Conservation (phyloP, 2,888 invertebrate genomes). For the Microchrysa polita region DNA sequence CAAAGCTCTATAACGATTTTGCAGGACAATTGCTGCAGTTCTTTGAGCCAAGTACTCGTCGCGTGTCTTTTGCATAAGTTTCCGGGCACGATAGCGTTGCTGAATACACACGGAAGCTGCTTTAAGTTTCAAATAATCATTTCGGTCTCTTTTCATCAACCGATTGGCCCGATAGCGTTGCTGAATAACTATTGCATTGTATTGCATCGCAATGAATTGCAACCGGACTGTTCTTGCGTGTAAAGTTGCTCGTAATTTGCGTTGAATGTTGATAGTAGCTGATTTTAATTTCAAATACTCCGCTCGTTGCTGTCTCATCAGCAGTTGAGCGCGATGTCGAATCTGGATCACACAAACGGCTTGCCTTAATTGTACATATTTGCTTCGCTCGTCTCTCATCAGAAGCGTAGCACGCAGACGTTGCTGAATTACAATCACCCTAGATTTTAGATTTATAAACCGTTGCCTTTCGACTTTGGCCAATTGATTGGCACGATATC, state of each 20-base stretch:
- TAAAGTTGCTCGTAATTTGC: slow-evolving; percentile 60
- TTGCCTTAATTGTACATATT: slow-evolving; percentile 31
- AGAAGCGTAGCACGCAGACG: slow-evolving; percentile 53
- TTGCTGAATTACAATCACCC: slow-evolving; percentile 53
- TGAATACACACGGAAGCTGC: slow-evolving; percentile 60
- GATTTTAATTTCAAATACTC: slow-evolving; percentile 50
- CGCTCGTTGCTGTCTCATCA: slow-evolving; percentile 56
- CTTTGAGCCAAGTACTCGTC: slow-evolving; percentile 53
- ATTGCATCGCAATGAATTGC: slow-evolving; percentile 55
- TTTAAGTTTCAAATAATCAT: slow-evolving; percentile 48
- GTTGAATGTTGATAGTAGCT: slow-evolving; percentile 57
- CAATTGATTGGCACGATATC: slow-evolving; percentile 53
- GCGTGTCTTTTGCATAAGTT: slow-evolving; percentile 55
- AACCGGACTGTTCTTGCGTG: slow-evolving; percentile 54
- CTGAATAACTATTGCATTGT: slow-evolving; percentile 58
- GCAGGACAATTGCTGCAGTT: slow-evolving; percentile 55
- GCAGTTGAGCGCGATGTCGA: slow-evolving; percentile 59
- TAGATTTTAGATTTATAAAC: slow-evolving; percentile 53
- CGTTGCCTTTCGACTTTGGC: slow-evolving; percentile 49
- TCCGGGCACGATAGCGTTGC: slow-evolving; percentile 52
- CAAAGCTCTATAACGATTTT: slow-evolving; percentile 57
- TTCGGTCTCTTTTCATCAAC: slow-evolving; percentile 54
- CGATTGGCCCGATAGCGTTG: slow-evolving; percentile 53
- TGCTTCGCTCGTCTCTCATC: slow-evolving; percentile 21
- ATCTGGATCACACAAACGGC: slow-evolving; percentile 33